Conservation (phyloP, 2,888 invertebrate genomes). For the Caenorhabditis doughertyi region DNA sequence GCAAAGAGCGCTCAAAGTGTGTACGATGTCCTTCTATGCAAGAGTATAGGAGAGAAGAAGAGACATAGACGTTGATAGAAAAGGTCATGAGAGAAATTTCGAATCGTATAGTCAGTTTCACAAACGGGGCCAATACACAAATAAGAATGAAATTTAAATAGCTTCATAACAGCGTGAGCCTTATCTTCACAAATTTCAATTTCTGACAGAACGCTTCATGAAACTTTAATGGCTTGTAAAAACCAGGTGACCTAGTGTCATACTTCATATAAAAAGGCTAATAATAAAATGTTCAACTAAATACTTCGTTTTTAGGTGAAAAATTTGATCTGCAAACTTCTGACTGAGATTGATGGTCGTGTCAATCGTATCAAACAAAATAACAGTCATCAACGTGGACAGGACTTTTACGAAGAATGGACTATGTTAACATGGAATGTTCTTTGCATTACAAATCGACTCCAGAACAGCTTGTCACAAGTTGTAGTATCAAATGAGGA, state of each 20-base stretch:
- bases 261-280: neutral
- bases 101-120: conserved; percentile 2
- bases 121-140: neutral
- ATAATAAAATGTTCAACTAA: neutral
- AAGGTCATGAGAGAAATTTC: neutral
- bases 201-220: neutral
- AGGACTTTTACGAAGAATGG: conserved; percentile 82
- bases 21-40: neutral
- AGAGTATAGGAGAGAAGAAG: conserved; percentile 23
- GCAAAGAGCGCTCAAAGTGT: conserved; percentile 40
- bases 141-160: neutral
- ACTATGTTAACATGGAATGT: conserved; percentile 82
- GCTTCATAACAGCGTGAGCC: neutral
- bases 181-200: neutral
- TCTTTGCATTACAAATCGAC: conserved; percentile 79
- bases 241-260: neutral
- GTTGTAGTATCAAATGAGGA: conserved; percentile 70
- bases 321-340: conserved; percentile 78
- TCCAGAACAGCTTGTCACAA: conserved; percentile 74
- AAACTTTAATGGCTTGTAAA: neutral
- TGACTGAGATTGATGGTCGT: conserved; percentile 80
- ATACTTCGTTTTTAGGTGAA: conserved; percentile 79
- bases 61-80: conserved; percentile 7
- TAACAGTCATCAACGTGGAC: conserved; percentile 58
- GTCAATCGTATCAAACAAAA: conserved; percentile 75